Evolutionary conservation across 2,113 vertebrate species (phyloP).

Genomic region (Cyanistes caeruleus): DNA sequence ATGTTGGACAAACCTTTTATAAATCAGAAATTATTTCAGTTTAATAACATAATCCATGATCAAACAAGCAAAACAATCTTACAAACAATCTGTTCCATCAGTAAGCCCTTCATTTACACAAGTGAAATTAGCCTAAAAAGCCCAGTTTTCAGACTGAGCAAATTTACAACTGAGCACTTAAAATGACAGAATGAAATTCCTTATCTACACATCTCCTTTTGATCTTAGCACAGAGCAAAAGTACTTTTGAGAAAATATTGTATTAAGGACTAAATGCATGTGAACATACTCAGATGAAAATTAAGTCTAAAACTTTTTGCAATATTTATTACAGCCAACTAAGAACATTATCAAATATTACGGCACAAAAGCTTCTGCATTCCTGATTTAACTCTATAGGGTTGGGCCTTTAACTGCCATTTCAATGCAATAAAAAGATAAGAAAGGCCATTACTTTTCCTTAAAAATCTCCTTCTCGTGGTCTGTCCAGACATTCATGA

Average conservation of each 20-base stretch:
- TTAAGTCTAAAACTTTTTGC: background rate
- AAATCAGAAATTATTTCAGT: conserved; percentile 48
- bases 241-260: background rate
- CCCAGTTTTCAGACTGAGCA: background rate
- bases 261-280: background rate
- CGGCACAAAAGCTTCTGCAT: background rate
- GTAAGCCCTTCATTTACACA: background rate
- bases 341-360: background rate
- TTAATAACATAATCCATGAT: background rate
- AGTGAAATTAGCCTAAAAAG: background rate
- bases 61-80: background rate
- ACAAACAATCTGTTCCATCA: background rate
- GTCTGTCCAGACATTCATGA: conserved; percentile 99
- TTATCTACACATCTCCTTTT: background rate
- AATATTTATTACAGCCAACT: background rate
- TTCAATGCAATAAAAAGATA: background rate
- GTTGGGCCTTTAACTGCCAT: background rate
- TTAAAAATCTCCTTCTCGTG: conserved; percentile 98
- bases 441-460: conserved; percentile 88
- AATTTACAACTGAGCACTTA: background rate
- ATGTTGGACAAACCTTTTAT: conserved; percentile 93
- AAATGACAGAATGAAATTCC: background rate
- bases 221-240: background rate
- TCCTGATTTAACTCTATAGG: background rate
- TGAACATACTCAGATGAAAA: background rate